Evolutionary conservation across 2,888 invertebrate genomes (phyloP).

Genomic region (Erpobdella octoculata): DNA sequence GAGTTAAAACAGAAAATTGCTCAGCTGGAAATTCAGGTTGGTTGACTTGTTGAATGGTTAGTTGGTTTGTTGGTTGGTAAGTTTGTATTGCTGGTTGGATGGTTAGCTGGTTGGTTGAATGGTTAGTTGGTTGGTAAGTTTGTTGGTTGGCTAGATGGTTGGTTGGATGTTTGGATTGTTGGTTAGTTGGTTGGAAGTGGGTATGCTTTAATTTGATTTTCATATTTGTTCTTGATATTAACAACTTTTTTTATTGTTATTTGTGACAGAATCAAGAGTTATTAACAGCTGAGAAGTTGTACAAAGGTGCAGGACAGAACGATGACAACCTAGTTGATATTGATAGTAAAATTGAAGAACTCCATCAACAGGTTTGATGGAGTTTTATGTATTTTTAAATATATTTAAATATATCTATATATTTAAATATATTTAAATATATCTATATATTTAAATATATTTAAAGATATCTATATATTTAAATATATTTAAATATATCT

Average conservation of each 20-base stretch:
- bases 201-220: not conserved
- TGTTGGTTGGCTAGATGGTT: not conserved
- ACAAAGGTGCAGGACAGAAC: slow-evolving; percentile 68
- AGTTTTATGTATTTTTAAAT: too few species aligned
- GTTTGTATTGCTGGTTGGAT: not conserved
- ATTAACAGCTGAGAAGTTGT: slow-evolving; percentile 80
- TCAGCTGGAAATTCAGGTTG: slow-evolving; percentile 65
- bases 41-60: not conserved
- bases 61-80: not conserved
- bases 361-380: slow-evolving; percentile 81
- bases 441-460: too few species aligned
- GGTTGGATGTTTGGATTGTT: not conserved
- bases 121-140: not conserved
- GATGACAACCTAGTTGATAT: slow-evolving; percentile 69
- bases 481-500: too few species aligned
- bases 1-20: slow-evolving; percentile 88
- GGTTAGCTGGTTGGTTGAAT: not conserved
- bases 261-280: slow-evolving; percentile 77
- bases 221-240: not conserved
- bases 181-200: too few species aligned
- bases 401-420: too few species aligned
- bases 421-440: too few species aligned
- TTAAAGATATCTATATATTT: too few species aligned
- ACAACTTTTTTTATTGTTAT: not conserved
- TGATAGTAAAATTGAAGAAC: slow-evolving; percentile 82